phyloP scores from a whole-genome alignment of 2,888 invertebrate species.

The Scelioninae gen. 2 region DNA sequence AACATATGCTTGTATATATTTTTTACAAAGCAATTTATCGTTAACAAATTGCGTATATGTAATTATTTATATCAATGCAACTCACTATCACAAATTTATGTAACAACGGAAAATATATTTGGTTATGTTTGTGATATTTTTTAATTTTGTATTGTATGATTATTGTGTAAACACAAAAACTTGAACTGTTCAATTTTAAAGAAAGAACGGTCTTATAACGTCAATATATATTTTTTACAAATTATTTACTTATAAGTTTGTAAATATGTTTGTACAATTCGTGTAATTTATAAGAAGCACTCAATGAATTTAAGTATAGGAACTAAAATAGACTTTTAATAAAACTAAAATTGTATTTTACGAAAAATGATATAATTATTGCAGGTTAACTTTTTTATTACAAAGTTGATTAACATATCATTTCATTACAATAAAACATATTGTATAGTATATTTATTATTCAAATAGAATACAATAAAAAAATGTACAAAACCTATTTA shows the following conservation, averaged over 20 bases:
- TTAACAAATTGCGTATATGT: slow-evolving; percentile 4
- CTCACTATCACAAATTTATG: slow-evolving; percentile 4
- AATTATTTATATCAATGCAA: slow-evolving; percentile 7
- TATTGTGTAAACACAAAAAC: slow-evolving; percentile 6
- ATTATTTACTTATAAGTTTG: too few species aligned
- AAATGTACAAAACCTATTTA: slow-evolving; percentile 50
- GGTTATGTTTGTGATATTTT: slow-evolving; percentile 29
- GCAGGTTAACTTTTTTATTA: too few species aligned
- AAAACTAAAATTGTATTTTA: too few species aligned
- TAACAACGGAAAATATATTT: slow-evolving; percentile 12
- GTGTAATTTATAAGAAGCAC: neutral
- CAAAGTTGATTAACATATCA: too few species aligned
- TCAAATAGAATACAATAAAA: slow-evolving; percentile 43
- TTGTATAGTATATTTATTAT: slow-evolving; percentile 25
- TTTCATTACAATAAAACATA: neutral
- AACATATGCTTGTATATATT: neutral
- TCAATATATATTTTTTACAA: neutral
- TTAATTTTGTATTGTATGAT: slow-evolving; percentile 22
- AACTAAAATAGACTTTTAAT: too few species aligned
- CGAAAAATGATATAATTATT: too few species aligned
- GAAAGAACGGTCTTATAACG: slow-evolving; percentile 19
- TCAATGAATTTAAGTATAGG: neutral
- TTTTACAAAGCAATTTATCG: slow-evolving; percentile 5
- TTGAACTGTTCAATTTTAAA: slow-evolving; percentile 19
- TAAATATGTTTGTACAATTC: too few species aligned